phyloP scores from a whole-genome alignment of 1,140 invertebrate species.

The Heliconius hermathena region DNA sequence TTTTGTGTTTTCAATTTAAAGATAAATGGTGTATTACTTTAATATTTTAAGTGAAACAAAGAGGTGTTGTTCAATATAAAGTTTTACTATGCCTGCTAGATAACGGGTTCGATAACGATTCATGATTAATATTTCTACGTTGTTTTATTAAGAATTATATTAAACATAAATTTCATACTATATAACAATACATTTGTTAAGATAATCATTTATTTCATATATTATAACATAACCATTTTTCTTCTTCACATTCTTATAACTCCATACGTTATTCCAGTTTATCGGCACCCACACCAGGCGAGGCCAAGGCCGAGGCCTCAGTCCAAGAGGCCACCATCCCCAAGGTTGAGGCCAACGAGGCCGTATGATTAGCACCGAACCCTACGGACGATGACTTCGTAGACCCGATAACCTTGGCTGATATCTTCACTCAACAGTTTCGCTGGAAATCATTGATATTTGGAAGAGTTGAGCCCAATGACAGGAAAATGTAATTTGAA shows the following conservation, averaged over 20 bases:
- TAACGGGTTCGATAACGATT: neutral
- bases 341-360: constrained; percentile 47
- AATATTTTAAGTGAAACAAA: neutral
- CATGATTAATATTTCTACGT: neutral
- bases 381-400: constrained; percentile 46
- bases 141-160: neutral
- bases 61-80: neutral
- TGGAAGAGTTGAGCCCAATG: constrained; percentile 20
- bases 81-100: neutral
- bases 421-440: constrained; percentile 56
- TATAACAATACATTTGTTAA: neutral
- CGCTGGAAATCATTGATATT: constrained; percentile 48
- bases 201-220: no score
- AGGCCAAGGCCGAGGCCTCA: constrained; percentile 30
- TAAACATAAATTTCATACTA: neutral
- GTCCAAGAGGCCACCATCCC: constrained; percentile 43
- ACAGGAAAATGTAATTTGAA: constrained; percentile 6
- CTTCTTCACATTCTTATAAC: neutral
- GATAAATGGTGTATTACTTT: neutral
- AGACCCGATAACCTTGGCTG: constrained; percentile 52
- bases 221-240: neutral
- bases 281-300: constrained; percentile 37
- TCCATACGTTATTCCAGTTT: constrained; percentile 41
- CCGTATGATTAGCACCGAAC: constrained; percentile 55
- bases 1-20: neutral